Conservation (phyloP, 2,113 vertebrate species). For the Nycticorax nycticorax region DNA sequence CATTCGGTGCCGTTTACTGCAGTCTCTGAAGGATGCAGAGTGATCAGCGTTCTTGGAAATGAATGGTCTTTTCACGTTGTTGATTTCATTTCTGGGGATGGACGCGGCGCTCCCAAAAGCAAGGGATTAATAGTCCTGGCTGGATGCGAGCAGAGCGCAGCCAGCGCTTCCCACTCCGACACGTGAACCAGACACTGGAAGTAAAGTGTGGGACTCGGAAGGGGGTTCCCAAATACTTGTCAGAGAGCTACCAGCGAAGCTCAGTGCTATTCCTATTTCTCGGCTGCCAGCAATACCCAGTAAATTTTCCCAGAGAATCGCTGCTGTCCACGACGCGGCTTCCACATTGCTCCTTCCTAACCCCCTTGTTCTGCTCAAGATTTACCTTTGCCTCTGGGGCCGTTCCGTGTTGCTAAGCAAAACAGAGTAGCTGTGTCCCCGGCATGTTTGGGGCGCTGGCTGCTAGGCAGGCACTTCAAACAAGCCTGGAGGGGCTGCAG, state of each 20-base stretch:
- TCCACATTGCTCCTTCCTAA: not conserved
- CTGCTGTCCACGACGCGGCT: not conserved
- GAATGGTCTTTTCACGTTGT: constrained; percentile 47
- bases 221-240: constrained; percentile 51
- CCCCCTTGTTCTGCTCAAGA: not conserved
- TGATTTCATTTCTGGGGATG: constrained; percentile 44
- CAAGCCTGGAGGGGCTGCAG: not conserved
- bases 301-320: not conserved
- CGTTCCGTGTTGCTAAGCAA: not conserved
- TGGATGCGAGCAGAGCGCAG: not conserved
- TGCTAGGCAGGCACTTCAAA: constrained; percentile 30
- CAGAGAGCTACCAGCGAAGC: not conserved
- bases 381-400: not conserved
- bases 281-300: not conserved
- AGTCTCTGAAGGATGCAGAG: constrained; percentile 2
- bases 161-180: not conserved
- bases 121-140: constrained; percentile 13
- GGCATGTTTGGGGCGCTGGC: not conserved
- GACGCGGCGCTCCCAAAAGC: not conserved
- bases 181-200: not conserved
- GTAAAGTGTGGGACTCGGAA: not conserved
- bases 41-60: not conserved
- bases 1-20: not conserved
- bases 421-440: not conserved
- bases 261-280: not conserved